Percentiles rank a stretch among this genome's conserved stretches.
Evolutionary conservation across 1,140 invertebrate genomes (phyloP).

Genomic region (Platyscapa corneri): DNA sequence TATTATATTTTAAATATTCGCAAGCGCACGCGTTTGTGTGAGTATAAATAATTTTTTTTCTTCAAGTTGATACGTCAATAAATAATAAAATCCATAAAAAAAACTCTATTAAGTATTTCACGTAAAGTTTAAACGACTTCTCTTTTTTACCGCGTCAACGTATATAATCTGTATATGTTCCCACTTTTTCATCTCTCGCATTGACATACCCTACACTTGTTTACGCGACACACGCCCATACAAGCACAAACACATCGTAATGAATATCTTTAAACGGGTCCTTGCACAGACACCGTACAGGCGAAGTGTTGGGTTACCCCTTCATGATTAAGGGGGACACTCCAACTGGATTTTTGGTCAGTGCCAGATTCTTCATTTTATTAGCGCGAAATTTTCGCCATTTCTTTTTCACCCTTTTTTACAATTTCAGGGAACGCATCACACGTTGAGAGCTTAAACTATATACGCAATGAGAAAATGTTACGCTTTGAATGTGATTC

Average conservation of each 20-base stretch:
- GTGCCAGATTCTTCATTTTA: not conserved
- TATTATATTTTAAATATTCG: too few relatives aligned
- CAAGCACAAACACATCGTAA: not conserved
- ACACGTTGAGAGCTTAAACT: constrained; percentile 5
- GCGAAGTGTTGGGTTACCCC: constrained; percentile 30
- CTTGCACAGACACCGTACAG: not conserved
- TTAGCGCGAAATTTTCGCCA: not conserved
- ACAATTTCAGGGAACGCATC: not conserved
- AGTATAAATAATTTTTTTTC: not conserved
- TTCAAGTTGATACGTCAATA: too few relatives aligned
- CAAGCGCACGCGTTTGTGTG: too few relatives aligned
- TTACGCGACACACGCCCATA: not conserved
- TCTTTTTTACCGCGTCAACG: not conserved
- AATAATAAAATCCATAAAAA: too few relatives aligned
- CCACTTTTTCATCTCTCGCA: not conserved
- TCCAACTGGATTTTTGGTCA: not conserved
- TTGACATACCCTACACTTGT: not conserved
- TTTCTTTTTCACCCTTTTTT: not conserved
- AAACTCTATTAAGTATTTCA: too few relatives aligned
- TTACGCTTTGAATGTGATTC: constrained; percentile 36
- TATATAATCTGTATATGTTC: not conserved
- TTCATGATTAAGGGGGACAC: constrained; percentile 8
- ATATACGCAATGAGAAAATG: constrained; percentile 18
- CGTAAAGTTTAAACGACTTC: not conserved
- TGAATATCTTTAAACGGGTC: not conserved